Evolutionary conservation across 2,888 invertebrate genomes (phyloP).

Genomic region (Flabesymbios commensalis): DNA sequence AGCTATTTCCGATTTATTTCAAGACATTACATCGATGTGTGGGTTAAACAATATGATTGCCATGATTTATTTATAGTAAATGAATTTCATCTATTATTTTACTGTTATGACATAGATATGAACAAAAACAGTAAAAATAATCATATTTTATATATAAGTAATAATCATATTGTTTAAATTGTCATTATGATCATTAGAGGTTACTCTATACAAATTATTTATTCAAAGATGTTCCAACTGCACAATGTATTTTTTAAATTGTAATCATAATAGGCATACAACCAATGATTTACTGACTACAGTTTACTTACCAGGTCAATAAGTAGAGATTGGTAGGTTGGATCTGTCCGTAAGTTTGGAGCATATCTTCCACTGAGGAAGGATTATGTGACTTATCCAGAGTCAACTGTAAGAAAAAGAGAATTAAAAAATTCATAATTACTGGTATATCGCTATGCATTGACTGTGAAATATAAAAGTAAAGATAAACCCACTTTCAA

Average conservation of each 20-base stretch:
- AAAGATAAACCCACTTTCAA: no score
- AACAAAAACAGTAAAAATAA: no score
- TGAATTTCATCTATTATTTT: no score
- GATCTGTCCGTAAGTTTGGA: constrained; percentile 41
- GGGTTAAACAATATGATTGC: no score
- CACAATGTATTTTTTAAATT: background rate
- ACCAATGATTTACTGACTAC: background rate
- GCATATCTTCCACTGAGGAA: constrained; percentile 33
- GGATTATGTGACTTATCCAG: constrained; percentile 48
- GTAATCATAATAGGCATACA: background rate
- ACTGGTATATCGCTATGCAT: no score
- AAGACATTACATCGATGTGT: no score
- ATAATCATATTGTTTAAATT: no score
- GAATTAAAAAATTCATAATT: no score
- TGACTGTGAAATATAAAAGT: no score
- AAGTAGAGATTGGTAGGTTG: constrained; percentile 39
- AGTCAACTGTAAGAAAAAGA: constrained; percentile 40
- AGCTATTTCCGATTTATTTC: no score
- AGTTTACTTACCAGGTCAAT: constrained; percentile 46
- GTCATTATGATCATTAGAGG: background rate
- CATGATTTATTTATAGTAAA: background rate
- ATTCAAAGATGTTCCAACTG: background rate
- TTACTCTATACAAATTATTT: background rate
- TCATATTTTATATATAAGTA: no score
- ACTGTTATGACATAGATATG: no score